A percentile compares a stretch with the other conserved stretches of the same genome.
These are phyloP conservation scores for Drosophila sordidula DNA, from an alignment of 2,888 invertebrate species.

Conservation along the genomic window DNA sequence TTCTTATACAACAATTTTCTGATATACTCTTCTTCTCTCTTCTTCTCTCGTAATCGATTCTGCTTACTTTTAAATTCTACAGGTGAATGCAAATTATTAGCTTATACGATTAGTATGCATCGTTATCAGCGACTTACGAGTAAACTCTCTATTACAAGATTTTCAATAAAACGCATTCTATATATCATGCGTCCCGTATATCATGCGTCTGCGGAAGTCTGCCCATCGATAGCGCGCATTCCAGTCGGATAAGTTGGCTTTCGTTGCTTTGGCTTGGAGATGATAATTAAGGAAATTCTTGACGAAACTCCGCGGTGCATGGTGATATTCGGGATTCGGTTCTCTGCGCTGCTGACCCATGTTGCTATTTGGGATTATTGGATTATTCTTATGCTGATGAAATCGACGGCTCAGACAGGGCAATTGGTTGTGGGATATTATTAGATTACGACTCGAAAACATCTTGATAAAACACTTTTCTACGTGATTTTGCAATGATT, in stretches of 20 bases:
- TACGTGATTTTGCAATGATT: not conserved
- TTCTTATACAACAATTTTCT: not conserved
- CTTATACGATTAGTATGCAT: too few species aligned
- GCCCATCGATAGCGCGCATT: conserved; percentile 53
- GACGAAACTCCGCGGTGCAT: conserved; percentile 38
- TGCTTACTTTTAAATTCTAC: too few species aligned
- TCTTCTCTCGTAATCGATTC: too few species aligned
- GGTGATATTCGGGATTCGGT: conserved; percentile 51
- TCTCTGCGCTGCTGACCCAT: conserved; percentile 1
- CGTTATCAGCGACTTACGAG: not conserved
- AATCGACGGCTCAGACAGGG: not conserved
- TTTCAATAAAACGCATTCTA: conserved; percentile 7
- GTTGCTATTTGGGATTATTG: not conserved
- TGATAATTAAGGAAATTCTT: conserved; percentile 35
- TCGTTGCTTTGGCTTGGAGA: not conserved
- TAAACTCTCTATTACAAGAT: too few species aligned
- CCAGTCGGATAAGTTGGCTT: not conserved
- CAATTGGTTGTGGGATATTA: not conserved
- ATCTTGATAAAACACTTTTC: conserved; percentile 1
- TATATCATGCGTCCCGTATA: conserved; percentile 50
- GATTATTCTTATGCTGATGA: not conserved
- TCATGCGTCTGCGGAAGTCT: conserved; percentile 52
- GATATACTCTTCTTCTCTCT: too few species aligned
- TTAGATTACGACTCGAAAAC: conserved; percentile 1
- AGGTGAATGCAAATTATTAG: too few species aligned